phyloP scores from a whole-genome alignment of 2,888 invertebrate genomes.

The Timandra comae region DNA sequence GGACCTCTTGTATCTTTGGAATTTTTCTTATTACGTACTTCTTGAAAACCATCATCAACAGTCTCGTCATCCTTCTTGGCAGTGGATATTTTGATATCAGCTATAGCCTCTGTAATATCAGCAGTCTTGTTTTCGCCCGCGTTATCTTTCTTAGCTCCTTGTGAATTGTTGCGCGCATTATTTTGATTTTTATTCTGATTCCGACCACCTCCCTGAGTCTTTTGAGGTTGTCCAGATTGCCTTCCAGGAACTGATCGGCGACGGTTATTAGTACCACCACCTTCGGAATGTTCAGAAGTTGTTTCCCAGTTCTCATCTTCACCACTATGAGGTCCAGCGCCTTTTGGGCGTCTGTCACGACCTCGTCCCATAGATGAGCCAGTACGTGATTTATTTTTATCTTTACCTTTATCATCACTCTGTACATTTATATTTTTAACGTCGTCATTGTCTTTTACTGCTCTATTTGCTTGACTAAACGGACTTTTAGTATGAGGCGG shows the following conservation, averaged over 20 bases:
- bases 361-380: slow-evolving; percentile 79
- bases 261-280: slow-evolving; percentile 44
- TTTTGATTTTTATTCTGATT: slow-evolving; percentile 55
- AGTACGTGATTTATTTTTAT: slow-evolving; percentile 80
- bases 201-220: slow-evolving; percentile 45
- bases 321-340: slow-evolving; percentile 53
- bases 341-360: slow-evolving; percentile 61
- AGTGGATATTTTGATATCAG: slow-evolving; percentile 53
- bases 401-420: slow-evolving; percentile 80
- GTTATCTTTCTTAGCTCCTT: slow-evolving; percentile 48
- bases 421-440: slow-evolving; percentile 42
- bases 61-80: slow-evolving; percentile 66
- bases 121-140: slow-evolving; percentile 47
- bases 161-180: slow-evolving; percentile 41
- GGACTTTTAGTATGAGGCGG: slow-evolving; percentile 89
- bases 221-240: slow-evolving; percentile 42
- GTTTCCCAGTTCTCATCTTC: slow-evolving; percentile 87
- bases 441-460: slow-evolving; percentile 58
- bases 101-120: slow-evolving; percentile 62
- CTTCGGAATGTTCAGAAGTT: slow-evolving; percentile 88
- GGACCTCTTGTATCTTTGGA: slow-evolving; percentile 76
- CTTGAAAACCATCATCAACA: slow-evolving; percentile 86
- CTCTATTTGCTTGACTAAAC: slow-evolving; percentile 75
- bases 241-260: slow-evolving; percentile 50
- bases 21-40: slow-evolving; percentile 88